A percentile compares a stretch with the other conserved stretches of the same genome.
These are phyloP conservation scores for Mus spicilegus DNA, from an alignment of 2,113 vertebrate genomes.

Conservation along the genomic window DNA sequence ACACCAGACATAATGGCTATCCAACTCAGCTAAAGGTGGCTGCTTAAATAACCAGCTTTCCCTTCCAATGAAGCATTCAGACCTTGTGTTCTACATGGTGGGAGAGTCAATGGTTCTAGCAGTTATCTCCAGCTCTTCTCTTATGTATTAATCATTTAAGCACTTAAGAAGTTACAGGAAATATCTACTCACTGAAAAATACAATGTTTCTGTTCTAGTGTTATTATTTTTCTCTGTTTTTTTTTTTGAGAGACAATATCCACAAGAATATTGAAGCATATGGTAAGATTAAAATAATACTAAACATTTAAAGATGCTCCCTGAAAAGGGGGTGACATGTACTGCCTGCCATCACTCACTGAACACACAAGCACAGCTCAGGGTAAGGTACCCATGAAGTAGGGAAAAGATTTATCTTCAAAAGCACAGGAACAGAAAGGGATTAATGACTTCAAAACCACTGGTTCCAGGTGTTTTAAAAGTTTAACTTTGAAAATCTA, in stretches of 20 bases:
- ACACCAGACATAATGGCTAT: background rate
- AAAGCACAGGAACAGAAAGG: background rate
- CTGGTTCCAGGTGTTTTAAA: background rate
- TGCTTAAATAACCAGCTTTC: background rate
- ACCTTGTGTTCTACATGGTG: background rate
- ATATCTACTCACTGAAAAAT: background rate
- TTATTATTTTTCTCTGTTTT: background rate
- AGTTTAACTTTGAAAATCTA: conserved; percentile 56
- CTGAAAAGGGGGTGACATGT: background rate
- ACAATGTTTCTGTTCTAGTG: background rate
- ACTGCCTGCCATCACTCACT: background rate
- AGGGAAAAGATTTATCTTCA: background rate
- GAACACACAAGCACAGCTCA: background rate
- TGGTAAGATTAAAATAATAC: conserved; percentile 7
- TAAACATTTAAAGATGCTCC: background rate
- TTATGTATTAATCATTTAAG: conserved; percentile 44
- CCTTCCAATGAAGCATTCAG: background rate
- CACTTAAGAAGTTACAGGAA: background rate
- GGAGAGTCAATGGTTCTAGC: background rate
- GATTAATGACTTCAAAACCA: background rate
- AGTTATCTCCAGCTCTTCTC: background rate
- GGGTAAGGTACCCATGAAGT: background rate
- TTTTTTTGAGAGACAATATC: background rate
- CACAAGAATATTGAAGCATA: background rate
- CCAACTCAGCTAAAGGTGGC: background rate